phyloP scores from a whole-genome alignment of 2,797 vertebrate species.

The Falco rusticolus region DNA sequence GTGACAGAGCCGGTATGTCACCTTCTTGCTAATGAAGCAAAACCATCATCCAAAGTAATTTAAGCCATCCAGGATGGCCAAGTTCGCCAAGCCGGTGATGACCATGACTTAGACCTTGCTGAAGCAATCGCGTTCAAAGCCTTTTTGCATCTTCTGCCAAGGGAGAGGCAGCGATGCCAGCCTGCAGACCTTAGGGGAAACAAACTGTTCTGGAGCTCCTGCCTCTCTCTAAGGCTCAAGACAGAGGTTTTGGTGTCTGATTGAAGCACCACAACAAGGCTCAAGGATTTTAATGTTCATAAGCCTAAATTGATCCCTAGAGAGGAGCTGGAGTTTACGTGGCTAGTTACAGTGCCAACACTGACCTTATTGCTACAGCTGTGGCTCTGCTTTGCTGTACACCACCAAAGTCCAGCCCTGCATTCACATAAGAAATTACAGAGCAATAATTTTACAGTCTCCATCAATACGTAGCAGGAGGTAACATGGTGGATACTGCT shows the following conservation, averaged over 20 bases:
- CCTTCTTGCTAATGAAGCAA: not conserved
- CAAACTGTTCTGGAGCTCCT: not conserved
- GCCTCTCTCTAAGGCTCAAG: not conserved
- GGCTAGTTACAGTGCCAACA: not conserved
- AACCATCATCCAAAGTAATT: not conserved
- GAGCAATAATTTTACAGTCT: not conserved
- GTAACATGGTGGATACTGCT: not conserved
- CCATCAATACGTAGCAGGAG: not conserved
- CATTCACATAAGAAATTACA: not conserved
- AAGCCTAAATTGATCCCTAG: not conserved
- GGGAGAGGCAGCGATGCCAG: not conserved
- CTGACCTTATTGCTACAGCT: not conserved
- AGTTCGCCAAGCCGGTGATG: not conserved
- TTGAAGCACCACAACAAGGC: not conserved
- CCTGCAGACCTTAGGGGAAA: not conserved
- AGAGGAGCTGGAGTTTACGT: not conserved
- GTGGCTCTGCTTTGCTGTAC: not conserved
- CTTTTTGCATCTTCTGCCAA: not conserved
- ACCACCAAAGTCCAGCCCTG: not conserved
- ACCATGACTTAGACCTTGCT: not conserved
- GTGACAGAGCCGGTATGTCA: not conserved
- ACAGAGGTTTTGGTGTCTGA: not conserved
- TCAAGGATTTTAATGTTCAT: not conserved
- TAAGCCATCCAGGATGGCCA: not conserved
- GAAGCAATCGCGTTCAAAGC: not conserved